Percentiles rank a stretch among this genome's conserved stretches.
phyloP scores from a whole-genome alignment of 2,888 invertebrate species.

The Rhopalosiphum nymphaeae region DNA sequence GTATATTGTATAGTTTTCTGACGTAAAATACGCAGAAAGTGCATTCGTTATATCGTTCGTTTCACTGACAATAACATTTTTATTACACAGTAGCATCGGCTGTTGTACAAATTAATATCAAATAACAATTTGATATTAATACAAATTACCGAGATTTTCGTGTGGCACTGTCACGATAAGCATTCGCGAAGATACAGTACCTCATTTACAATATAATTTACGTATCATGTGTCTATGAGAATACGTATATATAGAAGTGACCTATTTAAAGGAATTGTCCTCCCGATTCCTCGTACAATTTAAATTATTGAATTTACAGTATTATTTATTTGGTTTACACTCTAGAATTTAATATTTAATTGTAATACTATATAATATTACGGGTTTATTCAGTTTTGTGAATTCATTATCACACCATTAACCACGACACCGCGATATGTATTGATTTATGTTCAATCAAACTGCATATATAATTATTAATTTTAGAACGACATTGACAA shows the following conservation, averaged over 20 bases:
- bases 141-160: too few species aligned
- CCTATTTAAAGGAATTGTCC: background rate
- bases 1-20: background rate
- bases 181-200: background rate
- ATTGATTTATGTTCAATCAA: background rate
- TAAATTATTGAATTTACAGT: background rate
- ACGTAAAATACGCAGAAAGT: background rate
- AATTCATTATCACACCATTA: background rate
- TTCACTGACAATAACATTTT: background rate
- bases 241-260: background rate
- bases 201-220: background rate
- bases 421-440: background rate
- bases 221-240: background rate
- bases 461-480: background rate
- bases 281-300: background rate
- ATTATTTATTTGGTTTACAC: background rate
- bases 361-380: background rate
- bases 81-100: background rate
- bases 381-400: background rate
- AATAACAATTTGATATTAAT: too few species aligned
- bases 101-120: background rate
- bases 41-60: background rate
- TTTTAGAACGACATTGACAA: background rate
- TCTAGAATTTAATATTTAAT: background rate
- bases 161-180: background rate